Evolutionary conservation across 2,888 invertebrate genomes (phyloP).

Genomic region (Agonopterix alstromeriana): DNA sequence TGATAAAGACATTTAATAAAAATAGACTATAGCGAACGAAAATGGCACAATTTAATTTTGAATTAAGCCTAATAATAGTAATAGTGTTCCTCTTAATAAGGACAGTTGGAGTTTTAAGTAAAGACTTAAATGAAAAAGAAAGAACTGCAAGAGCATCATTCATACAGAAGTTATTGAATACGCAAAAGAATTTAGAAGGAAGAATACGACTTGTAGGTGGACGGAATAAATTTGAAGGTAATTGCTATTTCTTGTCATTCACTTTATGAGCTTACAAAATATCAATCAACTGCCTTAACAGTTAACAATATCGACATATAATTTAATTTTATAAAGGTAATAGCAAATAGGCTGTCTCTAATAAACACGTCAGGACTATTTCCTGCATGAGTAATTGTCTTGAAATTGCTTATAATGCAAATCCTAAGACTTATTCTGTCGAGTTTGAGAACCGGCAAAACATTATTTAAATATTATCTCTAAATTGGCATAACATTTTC

Average conservation of each 20-base stretch:
- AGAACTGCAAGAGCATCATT: slow-evolving; percentile 70
- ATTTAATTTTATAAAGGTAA: neutral
- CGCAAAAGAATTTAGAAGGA: slow-evolving; percentile 84
- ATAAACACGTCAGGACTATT: too few relatives aligned
- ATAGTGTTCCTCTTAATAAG: slow-evolving; percentile 23
- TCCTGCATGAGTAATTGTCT: too few relatives aligned
- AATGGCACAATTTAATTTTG: too few relatives aligned
- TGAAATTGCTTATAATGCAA: neutral
- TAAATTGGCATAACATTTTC: too few relatives aligned
- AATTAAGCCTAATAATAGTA: slow-evolving; percentile 8
- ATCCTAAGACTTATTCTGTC: too few relatives aligned
- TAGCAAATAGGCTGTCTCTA: neutral
- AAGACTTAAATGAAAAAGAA: slow-evolving; percentile 49
- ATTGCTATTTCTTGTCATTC: slow-evolving; percentile 9
- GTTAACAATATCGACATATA: too few relatives aligned
- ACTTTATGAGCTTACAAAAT: too few relatives aligned
- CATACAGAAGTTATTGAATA: slow-evolving; percentile 82
- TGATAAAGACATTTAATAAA: neutral
- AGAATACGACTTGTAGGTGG: slow-evolving; percentile 84
- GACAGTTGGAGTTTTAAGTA: slow-evolving; percentile 29
- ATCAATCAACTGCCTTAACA: too few relatives aligned
- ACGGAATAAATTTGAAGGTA: slow-evolving; percentile 83
- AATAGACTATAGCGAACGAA: too few relatives aligned
- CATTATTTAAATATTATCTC: too few relatives aligned
- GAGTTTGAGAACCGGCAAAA: too few relatives aligned